Base-by-base conservation (phyloP, 2,113 vertebrate species). In the Vimba vimba region DNA sequence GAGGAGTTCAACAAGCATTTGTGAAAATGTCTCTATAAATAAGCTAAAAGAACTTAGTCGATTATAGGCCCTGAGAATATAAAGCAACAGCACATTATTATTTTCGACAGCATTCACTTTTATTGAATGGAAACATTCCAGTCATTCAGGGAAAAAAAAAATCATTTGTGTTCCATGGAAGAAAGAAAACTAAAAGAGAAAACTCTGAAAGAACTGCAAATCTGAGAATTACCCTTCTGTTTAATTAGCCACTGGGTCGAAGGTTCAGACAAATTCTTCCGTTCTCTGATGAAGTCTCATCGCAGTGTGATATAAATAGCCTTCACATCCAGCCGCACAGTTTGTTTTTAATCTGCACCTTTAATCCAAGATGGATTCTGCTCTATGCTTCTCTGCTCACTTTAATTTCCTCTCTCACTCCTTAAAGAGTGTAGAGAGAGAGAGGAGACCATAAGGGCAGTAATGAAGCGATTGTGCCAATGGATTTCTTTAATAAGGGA, bases 371-470 rank as follows among this genome's bases (percentile, higher is more conserved):
- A 27, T 87, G 87, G 60, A 55, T 90, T 86, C 87, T 86, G 84
- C 82, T 77, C 80, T 76, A 69, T 89, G 82, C 86, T 77, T 84
- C 59, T 88, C 30, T 88, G 86, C 59, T 62, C 57, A 79, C 79
- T 87, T 90, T 92, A 52, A 92, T 93, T 91, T 89, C 86, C 83
- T 84, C 77, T 36, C 79, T 90, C 69, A 30, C 85, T 81, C 55
- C 84, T 79, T 47, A 60, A 23, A 82, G 25, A n/a, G 45, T 69
- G 33, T 17, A 15, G 74, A 45, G 80, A 75, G 30, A 79, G 55
- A 27, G n/a, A 62, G n/a, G 85, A 71, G 57, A 43, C 59, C 57
- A 86, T 52, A 52, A 55, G 76, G 21, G 86, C 84, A 86, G 55
- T 55, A 76, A 23, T 84, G 74, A 64, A 77, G 73, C 39, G 33